phyloP scores from a whole-genome alignment of 2,888 invertebrate genomes.

The Hemistola chrysoprasaria region DNA sequence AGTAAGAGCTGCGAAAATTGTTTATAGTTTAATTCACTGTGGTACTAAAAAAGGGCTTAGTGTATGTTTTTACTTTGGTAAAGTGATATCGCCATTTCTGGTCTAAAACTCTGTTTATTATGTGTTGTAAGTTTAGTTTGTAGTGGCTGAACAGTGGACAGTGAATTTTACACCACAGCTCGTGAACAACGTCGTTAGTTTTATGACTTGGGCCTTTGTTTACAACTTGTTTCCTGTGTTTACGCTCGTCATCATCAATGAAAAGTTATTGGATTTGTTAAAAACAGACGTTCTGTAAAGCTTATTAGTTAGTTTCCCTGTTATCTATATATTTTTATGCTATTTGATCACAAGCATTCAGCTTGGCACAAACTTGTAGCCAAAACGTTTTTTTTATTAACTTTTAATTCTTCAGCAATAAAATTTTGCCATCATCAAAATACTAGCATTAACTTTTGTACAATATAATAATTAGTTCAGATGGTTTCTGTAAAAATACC shows the following conservation, averaged over 20 bases:
- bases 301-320: conserved; percentile 13
- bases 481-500: too few species aligned
- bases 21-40: conserved; percentile 61
- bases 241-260: conserved; percentile 59
- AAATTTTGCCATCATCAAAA: too few species aligned
- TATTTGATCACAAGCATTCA: conserved; percentile 8
- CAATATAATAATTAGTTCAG: too few species aligned
- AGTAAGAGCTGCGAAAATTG: conserved; percentile 49
- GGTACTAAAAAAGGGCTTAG: conserved; percentile 57
- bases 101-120: conserved; percentile 43
- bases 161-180: conserved; percentile 37
- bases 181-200: conserved; percentile 37
- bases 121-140: conserved; percentile 37
- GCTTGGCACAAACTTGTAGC: conserved; percentile 16
- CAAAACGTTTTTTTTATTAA: too few species aligned
- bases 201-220: conserved; percentile 66
- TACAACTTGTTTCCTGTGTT: conserved; percentile 74
- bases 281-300: conserved; percentile 26
- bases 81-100: conserved; percentile 51
- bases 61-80: conserved; percentile 61
- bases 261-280: conserved; percentile 46
- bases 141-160: conserved; percentile 38
- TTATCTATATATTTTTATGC: conserved; percentile 11
- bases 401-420: too few species aligned
- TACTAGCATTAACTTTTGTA: too few species aligned